Base-by-base conservation (phyloP, 1,140 invertebrate species). In the Penaeus indicus region DNA sequence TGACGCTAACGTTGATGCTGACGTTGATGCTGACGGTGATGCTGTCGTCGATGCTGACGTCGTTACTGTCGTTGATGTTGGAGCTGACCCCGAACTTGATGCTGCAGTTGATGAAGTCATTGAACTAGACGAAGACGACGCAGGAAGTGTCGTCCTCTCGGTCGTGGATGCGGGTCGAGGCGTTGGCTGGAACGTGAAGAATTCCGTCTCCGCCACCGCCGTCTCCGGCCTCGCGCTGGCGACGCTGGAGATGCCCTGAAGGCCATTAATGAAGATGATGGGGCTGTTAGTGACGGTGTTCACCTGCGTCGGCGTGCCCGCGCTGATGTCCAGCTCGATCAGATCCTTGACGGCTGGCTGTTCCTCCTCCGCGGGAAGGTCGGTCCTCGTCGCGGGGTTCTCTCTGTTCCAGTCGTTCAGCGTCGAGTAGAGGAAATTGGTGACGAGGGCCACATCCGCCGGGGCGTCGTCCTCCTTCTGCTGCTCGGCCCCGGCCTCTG, bases 381-480 rank as follows among this genome's bases (percentile, higher is more conserved):
- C 54, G 5, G 27, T 18, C 13, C 2, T 27, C 10, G 38, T 47
- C 18, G 63, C 21, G 38, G 47, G 25, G 5, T 63, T 67, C 11
- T 84, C 82, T 72, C 72, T 72, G 27, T 64, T 88, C 81, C 81
- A 88, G 32, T 63, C 87, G 54, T 88, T 83, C n/a, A 88, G 81
- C 13, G 87, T 61, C 18, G 81, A 84, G 61, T 88, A 88, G 0
- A 88, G 87, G 61, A 88, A 88, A 38, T 88, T 88, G 19, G 81
- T 79, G 22, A 88, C 87, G 16, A 88, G 82, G 27, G 54, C 75
- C 27, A 88, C 79, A 38, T 88, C 87, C 22, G 87, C 54, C 2
- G 87, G 61, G 3, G 47, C 54, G 11, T 77, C 87, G 7, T 84
- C 38, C 22, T 84, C 62, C 8, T 67, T 88, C 22, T 63, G 42